Evolutionary conservation across 37 sponge, comb jelly and placozoan genomes (phyloP), one percentile per base, ranked within the genome.

Genomic region (Aphrocallistes beatrix): DNA sequence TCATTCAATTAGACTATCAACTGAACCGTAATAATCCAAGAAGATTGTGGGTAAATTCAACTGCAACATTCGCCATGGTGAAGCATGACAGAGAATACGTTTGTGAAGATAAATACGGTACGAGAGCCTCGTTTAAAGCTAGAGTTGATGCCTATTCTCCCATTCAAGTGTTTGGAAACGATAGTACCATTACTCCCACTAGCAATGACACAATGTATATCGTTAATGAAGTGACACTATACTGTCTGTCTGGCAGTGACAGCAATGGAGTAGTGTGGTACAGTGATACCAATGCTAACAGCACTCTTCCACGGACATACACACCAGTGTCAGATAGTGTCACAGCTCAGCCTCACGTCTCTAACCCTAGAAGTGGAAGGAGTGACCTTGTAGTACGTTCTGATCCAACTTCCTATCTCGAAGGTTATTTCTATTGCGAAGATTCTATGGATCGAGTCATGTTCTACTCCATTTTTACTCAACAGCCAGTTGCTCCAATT

Each of bases 191-290:
- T 32, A 60, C 3, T 32, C 75, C 75, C 25, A 6, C 34, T 19
- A 32, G 1, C n/a, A 60, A 60, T 30, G 34, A 13, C n/a, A 28
- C 32, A 19, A 60, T 3, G 8, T 28, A 60, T 30, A 60, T 60
- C 25, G n/a, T 30, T 3, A 60, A 60, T 60, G 28, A 60, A 13
- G n/a, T 13, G 10, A 60, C 75, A 25, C 75, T 60, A 19, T 60
- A 60, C 34, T 60, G 75, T 60, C 75, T 60, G 75, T 60, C 75
- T 60, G 34, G n/a, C n/a, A 60, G 75, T 30, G n/a, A 60, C n/a
- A 19, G 10, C 28, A 3, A 25, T 25, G 75, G 3, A 60, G 34
- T 60, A 13, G 75, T 25, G 34, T 60, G 75, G 75, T 60, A 60
- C 34, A 32, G 6, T 6, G n/a, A 60, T 60, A 60, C 8, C 34